These are phyloP conservation scores for Blera fallax DNA, from an alignment of 2,888 invertebrate genomes.

Conservation along the genomic window DNA sequence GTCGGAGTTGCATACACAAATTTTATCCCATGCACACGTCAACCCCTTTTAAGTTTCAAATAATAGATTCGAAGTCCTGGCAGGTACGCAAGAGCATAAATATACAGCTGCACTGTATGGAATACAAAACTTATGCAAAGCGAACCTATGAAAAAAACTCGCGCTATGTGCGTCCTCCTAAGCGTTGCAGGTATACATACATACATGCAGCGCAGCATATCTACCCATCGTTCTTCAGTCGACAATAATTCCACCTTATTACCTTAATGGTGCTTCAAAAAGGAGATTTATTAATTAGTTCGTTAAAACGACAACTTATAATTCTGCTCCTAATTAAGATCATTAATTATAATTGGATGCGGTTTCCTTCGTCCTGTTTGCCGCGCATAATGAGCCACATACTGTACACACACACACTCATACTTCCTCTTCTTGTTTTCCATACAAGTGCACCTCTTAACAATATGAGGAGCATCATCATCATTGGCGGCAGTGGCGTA, in stretches of 20 bases:
- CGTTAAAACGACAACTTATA: conserved; percentile 75
- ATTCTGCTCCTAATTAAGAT: conserved; percentile 75
- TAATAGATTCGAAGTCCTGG: too few relatives aligned
- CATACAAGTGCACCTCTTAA: conserved; percentile 64
- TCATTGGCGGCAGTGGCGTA: conserved; percentile 34
- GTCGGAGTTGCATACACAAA: too few relatives aligned
- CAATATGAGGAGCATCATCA: conserved; percentile 57
- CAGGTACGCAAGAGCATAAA: too few relatives aligned
- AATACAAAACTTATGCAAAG: neutral
- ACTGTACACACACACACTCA: conserved; percentile 43
- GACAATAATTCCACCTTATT: conserved; percentile 71
- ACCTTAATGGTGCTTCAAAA: conserved; percentile 72
- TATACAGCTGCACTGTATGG: too few relatives aligned
- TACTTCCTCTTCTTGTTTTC: conserved; percentile 50
- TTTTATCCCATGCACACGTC: too few relatives aligned
- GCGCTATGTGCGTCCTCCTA: neutral
- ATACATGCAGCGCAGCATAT: too few relatives aligned
- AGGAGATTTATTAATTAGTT: conserved; percentile 76
- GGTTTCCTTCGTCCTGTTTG: conserved; percentile 73
- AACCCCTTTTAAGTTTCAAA: too few relatives aligned
- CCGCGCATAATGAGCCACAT: conserved; percentile 70
- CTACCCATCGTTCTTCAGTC: conserved; percentile 31
- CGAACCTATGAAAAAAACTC: neutral
- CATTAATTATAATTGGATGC: conserved; percentile 76
- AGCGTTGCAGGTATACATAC: neutral